Evolutionary conservation across 2,797 vertebrate genomes (phyloP).

Genomic region (Telmatherina bonti): DNA sequence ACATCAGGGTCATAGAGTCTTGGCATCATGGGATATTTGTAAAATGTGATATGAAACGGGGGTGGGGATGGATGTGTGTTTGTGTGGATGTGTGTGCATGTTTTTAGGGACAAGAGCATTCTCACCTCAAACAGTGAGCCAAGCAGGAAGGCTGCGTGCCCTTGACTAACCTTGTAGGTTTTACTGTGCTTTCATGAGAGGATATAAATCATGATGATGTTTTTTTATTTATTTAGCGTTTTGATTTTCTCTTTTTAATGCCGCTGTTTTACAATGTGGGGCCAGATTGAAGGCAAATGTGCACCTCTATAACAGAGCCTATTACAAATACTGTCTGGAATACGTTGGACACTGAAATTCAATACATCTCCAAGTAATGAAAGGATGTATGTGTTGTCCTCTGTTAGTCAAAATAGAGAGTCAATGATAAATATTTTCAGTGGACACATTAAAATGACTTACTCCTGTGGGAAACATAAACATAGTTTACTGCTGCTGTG

Average conservation of each 20-base stretch:
- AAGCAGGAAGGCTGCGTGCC: slow-evolving; percentile 69
- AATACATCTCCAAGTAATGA: slow-evolving; percentile 64
- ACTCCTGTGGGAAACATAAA: slow-evolving; percentile 70
- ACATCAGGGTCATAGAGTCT: slow-evolving; percentile 71
- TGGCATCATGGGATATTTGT: slow-evolving; percentile 72
- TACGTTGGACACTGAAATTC: slow-evolving; percentile 51
- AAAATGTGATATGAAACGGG: slow-evolving; percentile 69
- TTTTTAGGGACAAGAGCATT: slow-evolving; percentile 65
- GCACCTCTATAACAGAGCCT: slow-evolving; percentile 63
- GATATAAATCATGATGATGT: slow-evolving; percentile 80
- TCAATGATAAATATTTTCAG: slow-evolving; percentile 69
- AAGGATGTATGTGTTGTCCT: slow-evolving; percentile 62
- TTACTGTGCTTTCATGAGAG: slow-evolving; percentile 80
- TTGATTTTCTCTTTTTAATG: slow-evolving; percentile 23
- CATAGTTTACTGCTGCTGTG: slow-evolving; percentile 48
- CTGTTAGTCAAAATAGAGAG: slow-evolving; percentile 67
- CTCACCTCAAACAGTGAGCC: slow-evolving; percentile 68
- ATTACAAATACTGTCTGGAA: slow-evolving; percentile 62
- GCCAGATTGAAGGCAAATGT: slow-evolving; percentile 74
- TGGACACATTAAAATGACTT: slow-evolving; percentile 77
- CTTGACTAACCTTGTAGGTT: slow-evolving; percentile 84
- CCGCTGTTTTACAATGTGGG: slow-evolving; percentile 72
- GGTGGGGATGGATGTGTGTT: slow-evolving; percentile 3
- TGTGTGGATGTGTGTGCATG: slow-evolving; percentile 26
- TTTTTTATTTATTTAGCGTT: slow-evolving; percentile 32